Conservation (phyloP, 2,113 vertebrate genomes). For the Sylvilagus bachmani region DNA sequence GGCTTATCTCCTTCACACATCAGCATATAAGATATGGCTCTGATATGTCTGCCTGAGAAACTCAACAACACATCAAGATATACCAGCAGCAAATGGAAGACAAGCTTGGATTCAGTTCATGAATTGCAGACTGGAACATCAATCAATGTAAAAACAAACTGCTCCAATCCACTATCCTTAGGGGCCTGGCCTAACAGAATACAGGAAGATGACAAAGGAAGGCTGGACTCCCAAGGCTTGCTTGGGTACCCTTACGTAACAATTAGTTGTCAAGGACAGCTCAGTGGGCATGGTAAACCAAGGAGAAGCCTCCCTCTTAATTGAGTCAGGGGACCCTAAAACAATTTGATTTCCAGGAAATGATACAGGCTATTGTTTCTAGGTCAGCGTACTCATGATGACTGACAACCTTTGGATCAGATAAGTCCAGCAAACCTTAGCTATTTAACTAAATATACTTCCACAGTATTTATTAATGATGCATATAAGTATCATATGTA, state of each 20-base stretch:
- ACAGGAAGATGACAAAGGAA: background rate
- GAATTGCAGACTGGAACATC: conserved; percentile 71
- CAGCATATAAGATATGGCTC: conserved; percentile 81
- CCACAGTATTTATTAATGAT: background rate
- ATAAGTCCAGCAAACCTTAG: background rate
- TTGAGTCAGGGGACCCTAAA: background rate
- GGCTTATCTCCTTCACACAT: conserved; percentile 85
- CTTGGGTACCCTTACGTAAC: background rate
- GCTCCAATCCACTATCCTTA: conserved; percentile 44
- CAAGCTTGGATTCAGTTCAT: conserved; percentile 65
- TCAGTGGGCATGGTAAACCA: background rate
- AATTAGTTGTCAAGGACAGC: background rate
- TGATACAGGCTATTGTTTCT: background rate
- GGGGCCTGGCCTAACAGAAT: conserved; percentile 15
- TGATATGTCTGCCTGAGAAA: conserved; percentile 84
- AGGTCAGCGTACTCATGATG: background rate
- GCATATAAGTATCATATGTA: background rate
- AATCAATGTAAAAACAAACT: conserved; percentile 80
- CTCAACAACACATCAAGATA: conserved; percentile 83
- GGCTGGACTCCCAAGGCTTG: background rate
- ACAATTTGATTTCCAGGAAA: background rate
- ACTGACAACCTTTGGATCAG: background rate
- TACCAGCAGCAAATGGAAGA: conserved; percentile 68
- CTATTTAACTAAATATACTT: background rate
- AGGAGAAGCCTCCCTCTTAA: background rate